phyloP scores from a whole-genome alignment of 2,888 invertebrate species.

The Cyaniris semiargus region DNA sequence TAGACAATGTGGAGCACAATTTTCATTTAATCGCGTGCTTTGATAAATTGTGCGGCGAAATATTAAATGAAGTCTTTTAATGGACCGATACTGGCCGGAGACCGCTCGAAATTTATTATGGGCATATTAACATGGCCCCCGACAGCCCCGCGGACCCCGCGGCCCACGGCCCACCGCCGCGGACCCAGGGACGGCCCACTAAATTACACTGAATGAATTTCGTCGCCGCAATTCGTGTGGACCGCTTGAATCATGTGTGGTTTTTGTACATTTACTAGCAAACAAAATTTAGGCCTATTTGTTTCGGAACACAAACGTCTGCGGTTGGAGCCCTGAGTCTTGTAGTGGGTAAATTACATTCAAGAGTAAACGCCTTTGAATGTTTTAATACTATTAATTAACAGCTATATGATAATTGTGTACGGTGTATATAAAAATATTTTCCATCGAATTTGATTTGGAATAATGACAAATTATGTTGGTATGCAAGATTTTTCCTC shows the following conservation, averaged over 20 bases:
- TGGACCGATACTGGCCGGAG: constrained; percentile 55
- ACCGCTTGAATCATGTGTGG: constrained; percentile 24
- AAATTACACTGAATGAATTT: constrained; percentile 28
- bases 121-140: constrained; percentile 67
- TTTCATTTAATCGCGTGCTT: constrained; percentile 47
- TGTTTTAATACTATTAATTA: background rate
- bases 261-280: constrained; percentile 27
- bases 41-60: constrained; percentile 50
- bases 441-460: too few relatives aligned
- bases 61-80: constrained; percentile 64
- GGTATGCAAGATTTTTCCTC: too few relatives aligned
- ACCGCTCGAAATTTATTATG: constrained; percentile 74
- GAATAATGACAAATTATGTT: too few relatives aligned
- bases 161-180: background rate
- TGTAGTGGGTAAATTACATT: background rate
- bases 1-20: constrained; percentile 50
- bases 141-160: background rate
- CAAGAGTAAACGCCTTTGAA: background rate
- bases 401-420: background rate
- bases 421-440: background rate
- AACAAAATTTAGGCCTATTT: constrained; percentile 7
- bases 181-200: background rate
- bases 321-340: background rate
- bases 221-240: constrained; percentile 10
- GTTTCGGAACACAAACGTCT: background rate